phyloP scores from a whole-genome alignment of 1,140 invertebrate genomes.

The Diorhabda sublineata region DNA sequence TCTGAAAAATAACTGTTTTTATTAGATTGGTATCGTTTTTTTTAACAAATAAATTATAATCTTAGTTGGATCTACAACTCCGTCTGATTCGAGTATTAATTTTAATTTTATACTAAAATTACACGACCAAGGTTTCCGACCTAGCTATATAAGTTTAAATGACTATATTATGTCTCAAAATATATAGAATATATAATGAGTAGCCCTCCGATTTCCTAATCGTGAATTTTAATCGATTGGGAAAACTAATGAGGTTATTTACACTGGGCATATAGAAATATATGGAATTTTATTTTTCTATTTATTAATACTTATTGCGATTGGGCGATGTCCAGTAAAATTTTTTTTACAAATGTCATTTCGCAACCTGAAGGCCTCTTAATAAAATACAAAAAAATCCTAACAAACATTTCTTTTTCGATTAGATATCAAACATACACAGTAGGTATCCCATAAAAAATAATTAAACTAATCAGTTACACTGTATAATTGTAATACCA shows the following conservation, averaged over 20 bases:
- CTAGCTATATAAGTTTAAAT: constrained; percentile 22
- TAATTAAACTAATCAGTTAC: too few relatives aligned
- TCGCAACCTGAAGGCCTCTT: constrained; percentile 27
- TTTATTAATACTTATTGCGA: constrained; percentile 39
- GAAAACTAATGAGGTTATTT: too few relatives aligned
- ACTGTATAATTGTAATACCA: too few relatives aligned
- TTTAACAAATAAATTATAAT: too few relatives aligned
- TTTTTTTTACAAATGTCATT: constrained; percentile 21
- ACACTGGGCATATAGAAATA: background rate
- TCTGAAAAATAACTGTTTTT: too few relatives aligned
- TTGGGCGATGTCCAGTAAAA: constrained; percentile 26
- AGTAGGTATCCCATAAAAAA: too few relatives aligned
- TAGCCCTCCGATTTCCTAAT: background rate
- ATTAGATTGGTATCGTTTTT: too few relatives aligned
- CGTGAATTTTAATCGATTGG: too few relatives aligned
- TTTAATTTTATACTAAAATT: constrained; percentile 17
- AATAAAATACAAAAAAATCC: constrained; percentile 3
- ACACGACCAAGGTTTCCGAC: constrained; percentile 15
- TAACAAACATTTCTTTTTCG: background rate
- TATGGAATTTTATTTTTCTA: constrained; percentile 14
- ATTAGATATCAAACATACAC: too few relatives aligned
- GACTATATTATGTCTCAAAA: constrained; percentile 20
- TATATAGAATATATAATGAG: constrained; percentile 23
- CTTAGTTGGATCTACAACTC: constrained; percentile 2
- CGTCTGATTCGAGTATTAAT: constrained; percentile 17